Evolutionary conservation across 2,113 vertebrate species (phyloP).

Genomic region (Pyrgilauda ruficollis): DNA sequence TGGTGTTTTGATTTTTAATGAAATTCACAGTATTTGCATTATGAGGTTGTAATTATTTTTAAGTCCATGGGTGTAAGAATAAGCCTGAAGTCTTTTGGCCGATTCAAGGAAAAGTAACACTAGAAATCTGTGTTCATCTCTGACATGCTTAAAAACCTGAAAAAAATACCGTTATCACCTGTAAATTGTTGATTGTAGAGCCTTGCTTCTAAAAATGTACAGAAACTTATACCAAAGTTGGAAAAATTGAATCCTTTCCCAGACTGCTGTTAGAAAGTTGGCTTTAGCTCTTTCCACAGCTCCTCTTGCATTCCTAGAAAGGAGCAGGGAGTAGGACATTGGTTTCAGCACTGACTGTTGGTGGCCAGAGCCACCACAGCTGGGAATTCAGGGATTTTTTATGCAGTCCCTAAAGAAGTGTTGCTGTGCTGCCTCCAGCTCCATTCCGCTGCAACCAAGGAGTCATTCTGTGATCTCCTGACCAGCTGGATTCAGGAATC

Average conservation of each 20-base stretch:
- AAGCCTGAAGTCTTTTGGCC: background rate
- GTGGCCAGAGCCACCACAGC: background rate
- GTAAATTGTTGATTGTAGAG: background rate
- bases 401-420: background rate
- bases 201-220: background rate
- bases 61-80: background rate
- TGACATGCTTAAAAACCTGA: background rate
- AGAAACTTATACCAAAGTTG: background rate
- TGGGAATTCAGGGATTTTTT: background rate
- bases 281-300: background rate
- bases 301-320: background rate
- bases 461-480: background rate
- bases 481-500: background rate
- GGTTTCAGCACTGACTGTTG: background rate
- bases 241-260: background rate
- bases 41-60: background rate
- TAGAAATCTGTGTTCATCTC: background rate
- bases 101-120: background rate
- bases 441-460: background rate
- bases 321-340: background rate
- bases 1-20: constrained; percentile 35
- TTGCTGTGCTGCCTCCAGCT: background rate
- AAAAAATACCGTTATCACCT: background rate
- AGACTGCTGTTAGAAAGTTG: background rate
- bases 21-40: constrained; percentile 3